Base-by-base conservation (phyloP, 2,888 invertebrate genomes). In the Theretra japonica region DNA sequence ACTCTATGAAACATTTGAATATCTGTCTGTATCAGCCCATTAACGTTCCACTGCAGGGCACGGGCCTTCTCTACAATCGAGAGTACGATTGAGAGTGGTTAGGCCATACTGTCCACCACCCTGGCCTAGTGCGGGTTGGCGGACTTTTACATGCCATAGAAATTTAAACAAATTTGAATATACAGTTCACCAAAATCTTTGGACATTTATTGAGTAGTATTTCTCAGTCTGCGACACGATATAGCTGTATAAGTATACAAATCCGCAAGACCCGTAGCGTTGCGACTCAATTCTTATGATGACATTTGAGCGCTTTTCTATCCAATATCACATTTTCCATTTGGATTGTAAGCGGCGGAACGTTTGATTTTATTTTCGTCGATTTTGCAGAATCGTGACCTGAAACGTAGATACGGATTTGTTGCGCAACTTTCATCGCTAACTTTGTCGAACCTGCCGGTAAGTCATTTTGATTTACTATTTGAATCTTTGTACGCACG, bases 301-400 rank as follows among this genome's bases (percentile, higher is more conserved):
- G 85, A 84, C 85, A 85, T 85, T 85, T 85, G 82, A 83, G 79
- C 81, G 83, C 76, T 81, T 80, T 80, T 83, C 83, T 81, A 85
- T 84, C 86, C 86, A 86, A 88, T 89, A 90, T 88, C 83, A 86
- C 87, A 90, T 89, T 87, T 89, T 86, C 88, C 85, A 85, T 88
- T 86, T 86, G 81, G 80, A 77, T 82, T 81, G 83, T 81, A 84
- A 86, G 80, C 86, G 83, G 81, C 82, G 84, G 79, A 86, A 86
- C 89, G 86, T 89, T 90, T 89, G 89, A 89, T 90, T 90, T 90
- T 90, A 90, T 90, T 90, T 89, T 89, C 86, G 88, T 87, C 88
- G 86, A 90, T 90, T 90, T 89, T 88, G 88, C 87, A 85, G 85
- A 88, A 88, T 89, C 90, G 90, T 90, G 90, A 90, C 88, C 86